Evolutionary conservation across 2,888 invertebrate species (phyloP).

Genomic region (Idaea biselata): DNA sequence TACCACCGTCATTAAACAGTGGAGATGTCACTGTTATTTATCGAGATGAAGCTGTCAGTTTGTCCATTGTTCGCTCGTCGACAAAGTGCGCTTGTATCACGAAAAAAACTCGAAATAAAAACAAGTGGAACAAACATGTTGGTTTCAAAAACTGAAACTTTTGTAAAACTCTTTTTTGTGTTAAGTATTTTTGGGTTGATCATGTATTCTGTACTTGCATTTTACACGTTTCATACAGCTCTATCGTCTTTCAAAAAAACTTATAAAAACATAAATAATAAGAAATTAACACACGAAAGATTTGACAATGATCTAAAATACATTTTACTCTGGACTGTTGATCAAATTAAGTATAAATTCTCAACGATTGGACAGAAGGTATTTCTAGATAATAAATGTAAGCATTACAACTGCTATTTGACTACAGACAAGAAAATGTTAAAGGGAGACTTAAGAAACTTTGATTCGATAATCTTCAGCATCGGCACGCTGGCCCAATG

Average conservation of each 20-base stretch:
- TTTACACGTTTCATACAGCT: conserved; percentile 58
- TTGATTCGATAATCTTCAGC: conserved; percentile 61
- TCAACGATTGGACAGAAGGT: conserved; percentile 42
- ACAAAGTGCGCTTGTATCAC: conserved; percentile 17
- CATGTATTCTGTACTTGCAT: conserved; percentile 52
- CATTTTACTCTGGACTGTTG: conserved; percentile 54
- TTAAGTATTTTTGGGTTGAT: conserved; percentile 55
- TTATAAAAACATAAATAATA: conserved; percentile 28
- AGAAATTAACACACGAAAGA: conserved; percentile 19
- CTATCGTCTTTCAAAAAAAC: conserved; percentile 37
- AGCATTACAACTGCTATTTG: conserved; percentile 54
- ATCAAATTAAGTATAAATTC: conserved; percentile 21
- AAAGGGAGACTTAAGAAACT: conserved; percentile 44
- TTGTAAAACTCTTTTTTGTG: conserved; percentile 63
- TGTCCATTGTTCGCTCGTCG: conserved; percentile 35
- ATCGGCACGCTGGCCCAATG: conserved; percentile 37
- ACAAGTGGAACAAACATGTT: conserved; percentile 44
- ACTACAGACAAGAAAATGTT: conserved; percentile 49
- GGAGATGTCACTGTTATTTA: conserved; percentile 39
- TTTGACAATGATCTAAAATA: conserved; percentile 44
- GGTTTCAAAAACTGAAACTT: conserved; percentile 47
- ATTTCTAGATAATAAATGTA: conserved; percentile 50
- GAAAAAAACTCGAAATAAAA: conserved; percentile 3
- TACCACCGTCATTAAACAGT: conserved; percentile 37
- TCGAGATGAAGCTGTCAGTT: conserved; percentile 35